Evolutionary conservation across 2,113 vertebrate species (phyloP), one percentile per base, ranked within the genome.

Genomic region (Gavialis gangeticus): DNA sequence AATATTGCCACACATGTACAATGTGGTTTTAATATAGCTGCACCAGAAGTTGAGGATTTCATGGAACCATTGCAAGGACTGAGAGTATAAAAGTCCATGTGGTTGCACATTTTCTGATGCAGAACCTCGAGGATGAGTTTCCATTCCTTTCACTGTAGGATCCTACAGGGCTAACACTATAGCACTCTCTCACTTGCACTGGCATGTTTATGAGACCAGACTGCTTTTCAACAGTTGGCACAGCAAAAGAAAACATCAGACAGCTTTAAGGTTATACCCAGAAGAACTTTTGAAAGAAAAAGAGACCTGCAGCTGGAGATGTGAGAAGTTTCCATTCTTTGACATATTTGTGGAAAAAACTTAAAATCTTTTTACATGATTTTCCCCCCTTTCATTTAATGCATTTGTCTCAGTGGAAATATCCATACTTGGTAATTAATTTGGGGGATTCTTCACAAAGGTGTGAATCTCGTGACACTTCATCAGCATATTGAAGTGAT

Each of bases 1-100:
- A 75, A 80, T 88, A 95, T 84, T 92, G 63, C 76, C 86, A 93
- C 88, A 97, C 93, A 94, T 95, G 75, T 56, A 91, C 73, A 88
- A 10, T 22, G 17, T 75, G 28, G 56, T 62, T 95, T 93, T 84
- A 96, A 92, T 95, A 83, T 82, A 59, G 84, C 88, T 94, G 84
- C 83, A 87, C 84, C 21, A 58, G 69, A 95, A 96, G 75, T 95
- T 90, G 92, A 94, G 75, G 71, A 82, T 76, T 91, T 27, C 83
- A 78, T 64, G 75, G 91, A 96, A 88, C 10, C 66, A 54, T 46
- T 78, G 75, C 69, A 91, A 93, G 18, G 34, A 79, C 30, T 58
- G 18, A 87, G 58, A 88, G 25, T 89, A 18, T 66, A 89, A 89
- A 93, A 95, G 77, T 92, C 78, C 78, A 75, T 30, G 34, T 62